Evolutionary conservation across 2,888 invertebrate genomes (phyloP).

Genomic region (Rosalia funebris): DNA sequence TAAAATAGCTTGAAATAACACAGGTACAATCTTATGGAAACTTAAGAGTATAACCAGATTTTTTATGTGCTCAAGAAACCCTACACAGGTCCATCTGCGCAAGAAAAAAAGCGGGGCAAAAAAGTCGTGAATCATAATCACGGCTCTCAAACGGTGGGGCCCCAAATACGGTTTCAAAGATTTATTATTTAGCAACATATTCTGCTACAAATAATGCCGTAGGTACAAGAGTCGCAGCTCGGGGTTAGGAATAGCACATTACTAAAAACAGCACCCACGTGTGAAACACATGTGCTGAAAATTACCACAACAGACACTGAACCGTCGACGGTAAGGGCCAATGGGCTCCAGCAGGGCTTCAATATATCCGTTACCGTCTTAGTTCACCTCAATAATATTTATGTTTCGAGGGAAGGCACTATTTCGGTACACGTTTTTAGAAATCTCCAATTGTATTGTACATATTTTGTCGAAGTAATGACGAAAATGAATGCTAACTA

Average conservation of each 20-base stretch:
- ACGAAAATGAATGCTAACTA: too few relatives aligned
- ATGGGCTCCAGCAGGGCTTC: constrained; percentile 26
- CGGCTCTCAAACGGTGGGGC: background rate
- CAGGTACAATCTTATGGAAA: too few relatives aligned
- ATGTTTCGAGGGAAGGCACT: background rate
- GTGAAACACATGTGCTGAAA: constrained; percentile 52
- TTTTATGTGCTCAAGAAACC: background rate
- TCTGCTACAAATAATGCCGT: background rate
- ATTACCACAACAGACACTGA: constrained; percentile 27
- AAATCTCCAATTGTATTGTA: too few relatives aligned
- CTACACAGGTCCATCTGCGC: background rate
- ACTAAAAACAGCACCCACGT: constrained; percentile 53
- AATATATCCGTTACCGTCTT: constrained; percentile 33
- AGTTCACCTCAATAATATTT: background rate
- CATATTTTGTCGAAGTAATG: too few relatives aligned
- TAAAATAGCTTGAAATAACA: too few relatives aligned
- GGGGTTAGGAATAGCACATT: background rate
- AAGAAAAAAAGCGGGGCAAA: background rate
- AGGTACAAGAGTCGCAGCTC: background rate
- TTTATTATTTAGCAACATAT: constrained; percentile 1
- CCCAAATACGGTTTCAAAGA: background rate
- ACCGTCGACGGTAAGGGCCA: constrained; percentile 29
- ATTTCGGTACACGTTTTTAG: too few relatives aligned
- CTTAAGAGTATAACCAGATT: background rate
- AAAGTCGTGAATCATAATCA: too few relatives aligned